Evolutionary conservation across 2,113 vertebrate species (phyloP).

Genomic region (Anguilla rostrata): DNA sequence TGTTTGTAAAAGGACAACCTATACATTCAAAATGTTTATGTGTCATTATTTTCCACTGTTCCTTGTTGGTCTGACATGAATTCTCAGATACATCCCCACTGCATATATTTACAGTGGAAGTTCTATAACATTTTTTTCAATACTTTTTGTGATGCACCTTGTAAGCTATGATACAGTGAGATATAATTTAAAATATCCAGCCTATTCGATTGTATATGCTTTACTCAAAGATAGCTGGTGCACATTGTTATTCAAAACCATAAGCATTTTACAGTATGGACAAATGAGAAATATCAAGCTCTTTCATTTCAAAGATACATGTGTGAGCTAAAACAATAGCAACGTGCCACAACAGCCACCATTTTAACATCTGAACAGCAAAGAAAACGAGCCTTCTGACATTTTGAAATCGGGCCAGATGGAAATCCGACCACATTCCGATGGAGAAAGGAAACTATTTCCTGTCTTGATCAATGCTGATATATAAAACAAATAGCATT

Average conservation of each 20-base stretch:
- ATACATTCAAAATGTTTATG: slow-evolving; percentile 4
- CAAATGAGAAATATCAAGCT: not conserved
- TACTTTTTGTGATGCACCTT: not conserved
- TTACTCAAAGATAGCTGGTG: not conserved
- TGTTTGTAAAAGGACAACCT: not conserved
- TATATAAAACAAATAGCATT: not conserved
- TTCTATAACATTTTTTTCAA: not conserved
- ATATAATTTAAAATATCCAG: not conserved
- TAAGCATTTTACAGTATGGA: not conserved
- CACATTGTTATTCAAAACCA: not conserved
- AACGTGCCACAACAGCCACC: not conserved
- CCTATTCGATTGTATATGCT: not conserved
- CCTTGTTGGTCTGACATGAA: not conserved
- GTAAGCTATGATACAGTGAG: not conserved
- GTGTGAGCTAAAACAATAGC: not conserved
- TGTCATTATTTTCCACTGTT: not conserved
- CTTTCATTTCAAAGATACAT: not conserved
- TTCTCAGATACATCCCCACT: not conserved
- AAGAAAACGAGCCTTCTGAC: not conserved
- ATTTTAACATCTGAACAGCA: not conserved
- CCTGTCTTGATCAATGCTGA: not conserved
- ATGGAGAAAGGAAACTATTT: not conserved
- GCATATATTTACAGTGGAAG: slow-evolving; percentile 1
- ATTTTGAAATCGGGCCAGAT: slow-evolving; percentile 8
- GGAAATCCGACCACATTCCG: not conserved